A percentile compares a stretch with the other conserved stretches of the same genome.
These are phyloP conservation scores for Hetaerina americana DNA, from an alignment of 1,140 invertebrate species.

Conservation along the genomic window DNA sequence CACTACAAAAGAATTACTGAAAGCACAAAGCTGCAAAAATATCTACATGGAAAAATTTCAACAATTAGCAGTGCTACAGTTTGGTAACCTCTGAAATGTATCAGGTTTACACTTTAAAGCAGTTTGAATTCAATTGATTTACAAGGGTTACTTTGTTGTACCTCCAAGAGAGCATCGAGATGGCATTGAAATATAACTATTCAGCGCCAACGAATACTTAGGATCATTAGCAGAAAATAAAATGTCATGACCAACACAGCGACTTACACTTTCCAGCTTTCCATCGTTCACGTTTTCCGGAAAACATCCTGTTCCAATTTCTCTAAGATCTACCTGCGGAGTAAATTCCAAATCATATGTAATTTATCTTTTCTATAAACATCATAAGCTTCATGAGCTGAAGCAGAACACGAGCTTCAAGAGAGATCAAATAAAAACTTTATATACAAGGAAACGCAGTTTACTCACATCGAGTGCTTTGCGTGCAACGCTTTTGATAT, in stretches of 20 bases:
- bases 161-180: too few relatives aligned
- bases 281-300: slow-evolving; percentile 42
- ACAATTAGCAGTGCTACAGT: too few relatives aligned
- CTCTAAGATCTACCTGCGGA: slow-evolving; percentile 61
- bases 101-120: too few relatives aligned
- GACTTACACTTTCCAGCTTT: slow-evolving; percentile 30
- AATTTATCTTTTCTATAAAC: background rate
- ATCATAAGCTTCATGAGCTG: background rate
- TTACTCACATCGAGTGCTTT: slow-evolving; percentile 60
- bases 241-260: slow-evolving; percentile 17
- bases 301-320: slow-evolving; percentile 49
- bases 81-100: too few relatives aligned
- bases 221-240: slow-evolving; percentile 26
- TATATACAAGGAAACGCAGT: slow-evolving; percentile 2
- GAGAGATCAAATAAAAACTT: slow-evolving; percentile 15
- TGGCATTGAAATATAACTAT: too few relatives aligned
- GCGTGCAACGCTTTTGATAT: slow-evolving; percentile 46
- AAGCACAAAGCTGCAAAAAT: too few relatives aligned
- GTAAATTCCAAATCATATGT: background rate
- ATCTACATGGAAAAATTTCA: too few relatives aligned
- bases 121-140: too few relatives aligned
- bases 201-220: slow-evolving; percentile 16
- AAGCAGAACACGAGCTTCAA: slow-evolving; percentile 4
- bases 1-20: too few relatives aligned
- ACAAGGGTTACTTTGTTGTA: too few relatives aligned